Conservation (phyloP, 2,888 invertebrate species). For the Mamestra brassicae region DNA sequence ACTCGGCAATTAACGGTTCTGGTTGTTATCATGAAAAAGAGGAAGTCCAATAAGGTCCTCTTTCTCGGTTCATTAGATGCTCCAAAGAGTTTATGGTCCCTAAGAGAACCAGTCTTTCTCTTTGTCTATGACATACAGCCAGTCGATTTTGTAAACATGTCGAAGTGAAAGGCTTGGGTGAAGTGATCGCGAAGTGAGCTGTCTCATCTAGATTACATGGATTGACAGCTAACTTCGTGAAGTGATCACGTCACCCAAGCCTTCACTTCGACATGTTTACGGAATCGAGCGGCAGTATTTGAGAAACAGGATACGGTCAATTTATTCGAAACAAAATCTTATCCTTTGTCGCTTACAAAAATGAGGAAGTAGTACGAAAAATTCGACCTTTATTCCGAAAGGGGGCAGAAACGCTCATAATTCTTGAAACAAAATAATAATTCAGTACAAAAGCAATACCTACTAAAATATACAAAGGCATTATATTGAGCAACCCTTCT, state of each 20-base stretch:
- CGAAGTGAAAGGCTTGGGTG: no score
- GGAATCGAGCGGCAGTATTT: not conserved
- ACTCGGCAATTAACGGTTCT: not conserved
- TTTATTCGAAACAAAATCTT: not conserved
- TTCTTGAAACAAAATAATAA: conserved; percentile 27
- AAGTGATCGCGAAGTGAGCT: no score
- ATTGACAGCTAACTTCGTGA: no score
- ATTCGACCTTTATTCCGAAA: not conserved
- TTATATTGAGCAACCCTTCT: conserved; percentile 35
- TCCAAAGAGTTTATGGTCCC: not conserved
- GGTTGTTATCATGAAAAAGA: not conserved
- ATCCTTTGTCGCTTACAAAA: not conserved
- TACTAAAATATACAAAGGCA: conserved; percentile 19
- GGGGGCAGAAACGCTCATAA: not conserved
- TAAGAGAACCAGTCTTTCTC: no score
- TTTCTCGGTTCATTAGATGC: not conserved
- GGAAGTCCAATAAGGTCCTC: not conserved
- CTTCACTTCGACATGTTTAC: no score
- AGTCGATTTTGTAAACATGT: no score
- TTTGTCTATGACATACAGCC: no score
- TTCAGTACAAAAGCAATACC: not conserved
- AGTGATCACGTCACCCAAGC: no score
- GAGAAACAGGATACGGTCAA: not conserved
- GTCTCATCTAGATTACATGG: no score
- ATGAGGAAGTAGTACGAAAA: not conserved